Conservation (phyloP, 2,797 vertebrate species). For the Molothrus ater region DNA sequence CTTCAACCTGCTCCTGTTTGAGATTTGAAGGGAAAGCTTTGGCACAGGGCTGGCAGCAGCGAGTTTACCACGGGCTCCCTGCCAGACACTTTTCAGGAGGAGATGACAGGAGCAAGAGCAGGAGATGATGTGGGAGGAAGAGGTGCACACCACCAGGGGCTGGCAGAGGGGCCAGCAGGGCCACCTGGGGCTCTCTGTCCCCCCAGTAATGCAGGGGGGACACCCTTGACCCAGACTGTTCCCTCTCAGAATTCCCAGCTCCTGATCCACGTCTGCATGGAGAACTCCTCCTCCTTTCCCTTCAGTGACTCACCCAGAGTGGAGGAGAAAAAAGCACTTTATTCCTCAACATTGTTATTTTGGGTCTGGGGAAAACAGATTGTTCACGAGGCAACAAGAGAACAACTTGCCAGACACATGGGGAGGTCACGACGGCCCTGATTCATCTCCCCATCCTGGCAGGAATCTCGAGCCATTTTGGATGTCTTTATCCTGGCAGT, state of each 20-base stretch:
- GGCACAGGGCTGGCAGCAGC: slow-evolving; percentile 45
- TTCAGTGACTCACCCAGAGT: slow-evolving; percentile 27
- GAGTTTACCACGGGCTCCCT: background rate
- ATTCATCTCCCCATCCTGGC: slow-evolving; percentile 55
- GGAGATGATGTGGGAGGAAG: background rate
- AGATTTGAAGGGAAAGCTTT: slow-evolving; percentile 50
- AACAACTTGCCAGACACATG: slow-evolving; percentile 60
- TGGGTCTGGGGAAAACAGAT: slow-evolving; percentile 44
- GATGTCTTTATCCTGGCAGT: slow-evolving; percentile 18
- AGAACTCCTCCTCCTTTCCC: slow-evolving; percentile 12
- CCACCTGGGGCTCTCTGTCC: background rate
- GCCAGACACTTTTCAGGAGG: background rate
- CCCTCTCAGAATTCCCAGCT: background rate
- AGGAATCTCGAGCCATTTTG: slow-evolving; percentile 9
- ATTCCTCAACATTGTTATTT: slow-evolving; percentile 59
- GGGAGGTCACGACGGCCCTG: slow-evolving; percentile 32
- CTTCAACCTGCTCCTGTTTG: slow-evolving; percentile 54
- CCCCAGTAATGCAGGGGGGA: background rate
- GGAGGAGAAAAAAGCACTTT: background rate
- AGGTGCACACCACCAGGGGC: background rate
- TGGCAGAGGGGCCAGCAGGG: background rate
- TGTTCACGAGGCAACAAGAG: slow-evolving; percentile 56
- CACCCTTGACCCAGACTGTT: accelerated
- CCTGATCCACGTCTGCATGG: background rate
- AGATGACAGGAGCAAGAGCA: background rate